phyloP scores from a whole-genome alignment of 2,797 vertebrate genomes.

The Crocidura indochinensis region DNA sequence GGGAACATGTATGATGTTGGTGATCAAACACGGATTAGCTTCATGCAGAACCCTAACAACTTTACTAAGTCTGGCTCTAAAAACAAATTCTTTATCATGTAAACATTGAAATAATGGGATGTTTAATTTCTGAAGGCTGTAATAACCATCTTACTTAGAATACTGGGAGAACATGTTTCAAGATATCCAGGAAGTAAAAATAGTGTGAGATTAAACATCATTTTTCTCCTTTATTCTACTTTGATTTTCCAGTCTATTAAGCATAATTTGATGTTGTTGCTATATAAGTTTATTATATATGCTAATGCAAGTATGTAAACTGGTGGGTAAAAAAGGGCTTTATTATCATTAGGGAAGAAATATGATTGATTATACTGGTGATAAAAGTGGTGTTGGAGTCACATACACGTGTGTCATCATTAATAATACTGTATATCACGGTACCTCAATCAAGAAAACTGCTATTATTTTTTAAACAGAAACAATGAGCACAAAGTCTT shows the following conservation, averaged over 20 bases:
- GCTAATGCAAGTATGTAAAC: conserved; percentile 23
- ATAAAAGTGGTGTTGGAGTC: no score
- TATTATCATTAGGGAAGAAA: no score
- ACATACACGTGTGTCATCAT: no score
- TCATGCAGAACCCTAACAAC: no score
- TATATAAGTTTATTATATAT: not conserved
- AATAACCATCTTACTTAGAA: conserved; percentile 20
- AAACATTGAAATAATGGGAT: not conserved
- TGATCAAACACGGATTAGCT: no score
- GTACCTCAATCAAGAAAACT: no score
- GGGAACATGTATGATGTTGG: not conserved
- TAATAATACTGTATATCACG: no score
- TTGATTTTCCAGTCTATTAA: not conserved
- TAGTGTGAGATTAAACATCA: not conserved
- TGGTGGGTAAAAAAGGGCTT: not conserved
- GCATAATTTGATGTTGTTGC: conserved; percentile 36
- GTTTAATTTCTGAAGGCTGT: not conserved
- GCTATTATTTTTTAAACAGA: not conserved
- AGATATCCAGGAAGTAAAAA: not conserved
- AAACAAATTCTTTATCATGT: not conserved
- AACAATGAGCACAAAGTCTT: conserved; percentile 17
- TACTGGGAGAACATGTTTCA: conserved; percentile 1
- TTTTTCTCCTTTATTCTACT: not conserved
- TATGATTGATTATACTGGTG: no score
- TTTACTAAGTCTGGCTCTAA: not conserved